These are phyloP conservation scores for Notiomystis cincta DNA, from an alignment of 2,113 vertebrate species.

Conservation along the genomic window DNA sequence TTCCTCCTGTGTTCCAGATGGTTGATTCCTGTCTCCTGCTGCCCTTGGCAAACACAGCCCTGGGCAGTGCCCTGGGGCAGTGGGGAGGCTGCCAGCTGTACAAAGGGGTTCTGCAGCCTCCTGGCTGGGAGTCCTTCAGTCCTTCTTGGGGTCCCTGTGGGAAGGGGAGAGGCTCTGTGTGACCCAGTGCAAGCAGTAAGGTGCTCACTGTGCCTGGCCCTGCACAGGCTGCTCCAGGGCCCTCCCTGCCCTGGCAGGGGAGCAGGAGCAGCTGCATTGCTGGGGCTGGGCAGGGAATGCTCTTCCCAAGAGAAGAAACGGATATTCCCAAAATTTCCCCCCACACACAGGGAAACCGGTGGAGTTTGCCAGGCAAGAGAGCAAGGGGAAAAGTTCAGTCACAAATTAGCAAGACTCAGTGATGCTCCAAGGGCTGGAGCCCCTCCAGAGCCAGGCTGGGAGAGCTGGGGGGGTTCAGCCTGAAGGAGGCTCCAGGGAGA, in stretches of 20 bases:
- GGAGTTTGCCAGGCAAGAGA: neutral
- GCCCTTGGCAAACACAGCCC: neutral
- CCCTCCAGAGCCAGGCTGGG: neutral
- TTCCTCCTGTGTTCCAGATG: neutral
- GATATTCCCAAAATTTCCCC: neutral
- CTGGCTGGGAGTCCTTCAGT: neutral
- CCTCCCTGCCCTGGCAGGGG: neutral
- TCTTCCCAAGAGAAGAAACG: neutral
- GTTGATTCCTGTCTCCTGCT: neutral
- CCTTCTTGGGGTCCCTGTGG: neutral
- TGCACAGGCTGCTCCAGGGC: accelerated
- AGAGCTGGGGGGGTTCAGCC: neutral
- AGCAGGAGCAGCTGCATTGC: neutral
- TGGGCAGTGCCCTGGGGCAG: neutral
- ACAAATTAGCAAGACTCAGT: neutral
- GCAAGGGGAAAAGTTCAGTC: neutral
- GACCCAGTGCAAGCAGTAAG: neutral
- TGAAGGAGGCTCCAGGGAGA: neutral
- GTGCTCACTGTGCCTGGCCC: neutral
- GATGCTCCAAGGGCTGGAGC: neutral
- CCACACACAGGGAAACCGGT: neutral
- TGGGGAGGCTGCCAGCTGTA: neutral
- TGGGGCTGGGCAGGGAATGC: neutral
- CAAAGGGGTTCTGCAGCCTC: neutral
- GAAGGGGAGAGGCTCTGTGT: neutral